Base-by-base conservation (phyloP, 2,113 vertebrate species). In the Elephas maximus region DNA sequence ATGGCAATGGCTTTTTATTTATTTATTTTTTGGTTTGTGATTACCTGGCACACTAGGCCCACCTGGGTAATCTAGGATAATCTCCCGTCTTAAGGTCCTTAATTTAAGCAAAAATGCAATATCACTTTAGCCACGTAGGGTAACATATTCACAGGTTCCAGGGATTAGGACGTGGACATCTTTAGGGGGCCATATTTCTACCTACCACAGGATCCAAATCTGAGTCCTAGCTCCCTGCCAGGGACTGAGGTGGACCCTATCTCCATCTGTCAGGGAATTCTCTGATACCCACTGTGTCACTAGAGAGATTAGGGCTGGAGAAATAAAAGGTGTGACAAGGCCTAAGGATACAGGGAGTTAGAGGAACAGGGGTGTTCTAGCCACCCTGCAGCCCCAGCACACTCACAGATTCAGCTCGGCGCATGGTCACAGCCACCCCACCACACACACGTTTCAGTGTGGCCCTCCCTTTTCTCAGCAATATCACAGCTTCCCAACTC, bases 41-140 rank as follows among this genome's bases (percentile, higher is more conserved):
- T 37, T 37, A 41, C 53, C 53, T 57, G 53, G 53, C 53, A 57
- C 37, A 23, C 73, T 44, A 37, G 44, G 2, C 74, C 37, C 8
- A 26, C 73, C 57, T 85, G 78, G 78, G 67, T 77, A 85, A 91
- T 69, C 65, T 33, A 28, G 71, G 53, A 15, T 73, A 17, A 71
- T 86, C 74, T 71, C 48, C 84, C 30, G 44, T 71, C 77, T 85
- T 79, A 63, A 95, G 85, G 76, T 73, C 48, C 69, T 96, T 96
- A 97, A 89, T 63, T 95, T 96, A 97, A 89, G 69, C 44, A 65
- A 17, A 65, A 24, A 84, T 67, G 21, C 30, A 87, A 44, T 92
- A 92, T 82, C 62, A 14, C 81, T 74, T 78, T 78, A 92, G 37
- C 92, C 80, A 4, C 7, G 20, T 21, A 83, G 90, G 78, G 76